Evolutionary conservation across 2,113 vertebrate species (phyloP), one percentile per base, ranked within the genome.

Genomic region (Meles meles): DNA sequence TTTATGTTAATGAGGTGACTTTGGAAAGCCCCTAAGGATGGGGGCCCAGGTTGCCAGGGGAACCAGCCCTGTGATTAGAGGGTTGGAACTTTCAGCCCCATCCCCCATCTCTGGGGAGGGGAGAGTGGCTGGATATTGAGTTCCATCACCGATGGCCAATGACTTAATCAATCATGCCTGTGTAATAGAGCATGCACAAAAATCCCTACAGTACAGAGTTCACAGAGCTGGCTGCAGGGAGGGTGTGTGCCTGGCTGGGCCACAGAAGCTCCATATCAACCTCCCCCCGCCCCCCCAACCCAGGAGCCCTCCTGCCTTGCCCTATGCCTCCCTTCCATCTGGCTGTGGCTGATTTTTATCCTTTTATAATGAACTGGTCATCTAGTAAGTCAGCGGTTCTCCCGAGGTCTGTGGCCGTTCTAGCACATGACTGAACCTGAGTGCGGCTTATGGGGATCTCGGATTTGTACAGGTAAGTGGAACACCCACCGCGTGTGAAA

Each of bases 271-370:
- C 42, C 34, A 7, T 2, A 8, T 21, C 55, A 20, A 17, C 4
- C 52, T 5, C 3, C 5, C 18, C 57, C 57, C 57, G 0, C 7
- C 7, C 1, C 57, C 57, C 18, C 0, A 1, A 23, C 21, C 57
- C 10, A 25, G 74, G 23, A n/a, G 4, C 34, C 52, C 52, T 55
- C 57, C n/a, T 37, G 10, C 11, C 52, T 14, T 29, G 27, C n/a
- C 52, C 37, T 3, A 2, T 10, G 47, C 49, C 14, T 8, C 61
- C 63, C 44, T 49, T 52, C 88, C 74, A 31, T 15, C 4, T 25
- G 5, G 15, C 74, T 2, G 4, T 25, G 14, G 5, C 37, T 2
- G 37, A 89, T 29, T 61, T 89, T 29, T 12, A 61, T 44, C 29
- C 52, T 34, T 63, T 80, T 31, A 90, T 37, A 15, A 55, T 31